Conservation (phyloP, 2,113 vertebrate species). For the Neoarius graeffei region DNA sequence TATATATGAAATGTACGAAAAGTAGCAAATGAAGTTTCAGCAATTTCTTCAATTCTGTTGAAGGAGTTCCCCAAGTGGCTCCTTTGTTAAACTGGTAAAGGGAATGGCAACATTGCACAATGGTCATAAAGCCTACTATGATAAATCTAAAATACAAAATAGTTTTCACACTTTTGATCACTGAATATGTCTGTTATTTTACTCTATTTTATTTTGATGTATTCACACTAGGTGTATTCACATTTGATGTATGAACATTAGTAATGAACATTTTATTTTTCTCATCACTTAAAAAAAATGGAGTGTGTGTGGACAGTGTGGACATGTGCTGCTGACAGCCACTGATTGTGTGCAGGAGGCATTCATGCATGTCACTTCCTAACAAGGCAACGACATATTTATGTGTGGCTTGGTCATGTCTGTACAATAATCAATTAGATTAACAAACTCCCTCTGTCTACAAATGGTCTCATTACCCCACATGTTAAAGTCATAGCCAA, state of each 20-base stretch:
- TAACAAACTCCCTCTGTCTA: slow-evolving; percentile 37
- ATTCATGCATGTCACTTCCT: slow-evolving; percentile 34
- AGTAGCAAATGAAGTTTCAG: neutral
- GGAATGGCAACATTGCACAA: neutral
- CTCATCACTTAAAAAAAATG: slow-evolving; percentile 21
- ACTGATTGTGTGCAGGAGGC: slow-evolving; percentile 34
- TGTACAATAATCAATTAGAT: slow-evolving; percentile 47
- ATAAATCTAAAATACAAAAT: neutral
- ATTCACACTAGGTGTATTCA: neutral
- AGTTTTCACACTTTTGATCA: neutral
- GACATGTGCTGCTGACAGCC: slow-evolving; percentile 27
- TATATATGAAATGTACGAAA: neutral
- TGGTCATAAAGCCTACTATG: neutral
- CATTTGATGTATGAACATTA: neutral
- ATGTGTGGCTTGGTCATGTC: slow-evolving; percentile 37
- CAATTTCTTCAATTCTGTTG: neutral
- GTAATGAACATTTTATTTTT: slow-evolving; percentile 14
- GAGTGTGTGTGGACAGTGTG: slow-evolving; percentile 15
- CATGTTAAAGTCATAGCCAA: slow-evolving; percentile 39
- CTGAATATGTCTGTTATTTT: neutral
- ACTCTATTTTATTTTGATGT: neutral
- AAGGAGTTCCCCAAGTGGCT: neutral
- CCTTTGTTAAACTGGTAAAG: neutral
- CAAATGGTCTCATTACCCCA: slow-evolving; percentile 43
- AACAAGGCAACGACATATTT: slow-evolving; percentile 53